Evolutionary conservation across 2,797 vertebrate genomes (phyloP).

Genomic region (Meda fulgida): DNA sequence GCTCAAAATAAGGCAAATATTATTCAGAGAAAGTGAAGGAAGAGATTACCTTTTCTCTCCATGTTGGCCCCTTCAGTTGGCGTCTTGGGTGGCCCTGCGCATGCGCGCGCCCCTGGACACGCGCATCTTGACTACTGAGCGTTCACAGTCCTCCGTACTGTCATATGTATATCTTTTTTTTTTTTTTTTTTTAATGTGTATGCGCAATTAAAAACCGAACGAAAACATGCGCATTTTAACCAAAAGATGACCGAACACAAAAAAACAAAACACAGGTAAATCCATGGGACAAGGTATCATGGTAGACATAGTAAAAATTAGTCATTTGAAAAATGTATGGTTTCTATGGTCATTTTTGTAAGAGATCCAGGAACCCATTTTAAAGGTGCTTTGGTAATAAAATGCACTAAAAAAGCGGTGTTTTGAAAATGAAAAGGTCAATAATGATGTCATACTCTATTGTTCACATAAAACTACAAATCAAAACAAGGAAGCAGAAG

Average conservation of each 20-base stretch:
- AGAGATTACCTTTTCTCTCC: slow-evolving; percentile 84
- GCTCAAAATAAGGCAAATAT: neutral
- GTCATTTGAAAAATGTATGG: neutral
- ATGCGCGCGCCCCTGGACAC: slow-evolving; percentile 56
- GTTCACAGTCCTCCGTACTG: neutral
- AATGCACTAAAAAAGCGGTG: neutral
- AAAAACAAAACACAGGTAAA: neutral
- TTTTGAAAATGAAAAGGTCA: neutral
- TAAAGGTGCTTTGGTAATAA: neutral
- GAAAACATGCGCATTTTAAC: neutral
- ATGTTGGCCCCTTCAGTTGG: slow-evolving; percentile 76
- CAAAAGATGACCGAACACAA: neutral
- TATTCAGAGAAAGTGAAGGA: slow-evolving; percentile 36
- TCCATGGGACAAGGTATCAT: neutral
- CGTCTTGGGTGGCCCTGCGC: slow-evolving; percentile 65
- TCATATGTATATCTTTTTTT: neutral
- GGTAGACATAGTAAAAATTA: neutral
- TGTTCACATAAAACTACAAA: neutral
- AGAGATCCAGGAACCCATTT: neutral
- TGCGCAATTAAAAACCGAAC: neutral
- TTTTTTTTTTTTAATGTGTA: neutral
- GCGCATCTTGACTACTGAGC: slow-evolving; percentile 17
- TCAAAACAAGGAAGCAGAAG: neutral
- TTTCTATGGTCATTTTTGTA: neutral
- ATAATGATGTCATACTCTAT: neutral